Base-by-base conservation (phyloP, 2,888 invertebrate genomes). In the Melanophora roralis region DNA sequence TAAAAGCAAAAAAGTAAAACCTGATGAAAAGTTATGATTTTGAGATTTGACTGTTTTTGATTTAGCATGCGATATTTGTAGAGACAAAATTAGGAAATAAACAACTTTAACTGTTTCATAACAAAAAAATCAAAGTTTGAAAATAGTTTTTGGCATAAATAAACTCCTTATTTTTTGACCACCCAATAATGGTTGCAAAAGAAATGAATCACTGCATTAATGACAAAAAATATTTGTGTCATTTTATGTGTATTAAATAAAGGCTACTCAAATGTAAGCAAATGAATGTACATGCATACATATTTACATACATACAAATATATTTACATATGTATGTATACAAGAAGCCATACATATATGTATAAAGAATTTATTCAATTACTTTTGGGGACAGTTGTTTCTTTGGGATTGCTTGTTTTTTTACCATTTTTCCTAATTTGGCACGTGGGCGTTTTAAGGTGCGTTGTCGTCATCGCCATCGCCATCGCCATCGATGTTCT, bases 381-480 rank as follows among this genome's bases (percentile, higher is more conserved):
- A 53, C 55, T 71, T 74, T 69, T 49, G 72, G 57, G 49, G 64
- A 71, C 76, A 76, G 40, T 64, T 64, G 57, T 49, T 64, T 69
- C 21, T 80, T 55, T 68, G 27, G 36, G 55, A 65, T 57, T 49
- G 34, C 34, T 40, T 36, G 2, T 40, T 59, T 38, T 5, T 23
- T 64, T 59, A 16, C 74, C 62, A 76, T 64, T 69, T 23, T 55
- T 59, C 59, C 40, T 67, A 47, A 40, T 57, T 32, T 60, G 80
- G 75, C 78, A 76, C 78, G 78, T 81, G 75, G 82, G 67, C 76
- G 82, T 75, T 82, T 80, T 67, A 68, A 80, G 80, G 80, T 80
- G 80, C 80, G 81, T 81, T 68, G 68, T 60, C 69, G 64, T 72
- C 59, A 36, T 62, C 59, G 64, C 16, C 57, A 69, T 53, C 19